Conservation (phyloP, 2,888 invertebrate genomes). For the Dicyrtomina minuta region DNA sequence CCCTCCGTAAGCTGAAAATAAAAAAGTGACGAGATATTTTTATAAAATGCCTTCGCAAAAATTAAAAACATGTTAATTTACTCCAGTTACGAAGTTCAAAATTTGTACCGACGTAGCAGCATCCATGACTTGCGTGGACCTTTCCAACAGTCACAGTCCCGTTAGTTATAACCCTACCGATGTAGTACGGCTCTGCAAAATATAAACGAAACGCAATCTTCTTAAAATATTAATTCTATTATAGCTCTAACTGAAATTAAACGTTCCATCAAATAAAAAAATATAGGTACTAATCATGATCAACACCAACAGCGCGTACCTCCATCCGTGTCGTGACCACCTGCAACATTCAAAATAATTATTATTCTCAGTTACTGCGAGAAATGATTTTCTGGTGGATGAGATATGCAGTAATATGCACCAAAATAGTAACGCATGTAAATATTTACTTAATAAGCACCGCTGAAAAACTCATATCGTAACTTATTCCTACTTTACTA, state of each 20-base stretch:
- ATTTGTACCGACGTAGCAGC: constrained; percentile 45
- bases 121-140: constrained; percentile 42
- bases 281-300: neutral
- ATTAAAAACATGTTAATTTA: no score
- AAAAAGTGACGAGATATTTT: no score
- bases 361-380: no score
- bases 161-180: constrained; percentile 40
- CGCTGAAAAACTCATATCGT: no score
- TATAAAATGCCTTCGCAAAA: no score
- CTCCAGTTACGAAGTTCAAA: no score
- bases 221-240: no score
- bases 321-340: constrained; percentile 39
- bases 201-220: neutral
- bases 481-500: no score
- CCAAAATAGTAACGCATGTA: neutral
- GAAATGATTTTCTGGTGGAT: no score
- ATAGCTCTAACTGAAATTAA: no score
- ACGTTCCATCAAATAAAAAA: neutral
- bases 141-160: constrained; percentile 44
- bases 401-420: no score
- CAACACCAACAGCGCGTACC: constrained; percentile 30
- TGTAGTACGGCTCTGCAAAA: constrained; percentile 31
- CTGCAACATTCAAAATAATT: neutral
- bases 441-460: no score
- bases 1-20: constrained; percentile 43